These are phyloP conservation scores for Tiliqua scincoides DNA, from an alignment of 2,113 vertebrate species.

Conservation along the genomic window DNA sequence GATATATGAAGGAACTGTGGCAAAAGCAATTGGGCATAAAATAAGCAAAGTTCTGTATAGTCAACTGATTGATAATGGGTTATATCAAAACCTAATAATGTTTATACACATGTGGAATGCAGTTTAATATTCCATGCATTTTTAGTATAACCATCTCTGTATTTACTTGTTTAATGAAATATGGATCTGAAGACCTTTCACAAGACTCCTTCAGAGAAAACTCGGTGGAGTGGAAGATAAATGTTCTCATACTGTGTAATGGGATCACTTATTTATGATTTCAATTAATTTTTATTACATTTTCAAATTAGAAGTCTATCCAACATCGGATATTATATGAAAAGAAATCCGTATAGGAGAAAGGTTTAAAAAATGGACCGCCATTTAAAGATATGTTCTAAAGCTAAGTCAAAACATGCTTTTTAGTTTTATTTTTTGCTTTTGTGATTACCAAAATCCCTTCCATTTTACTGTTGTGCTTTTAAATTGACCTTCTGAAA, in stretches of 20 bases:
- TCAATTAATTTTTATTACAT: conserved; percentile 47
- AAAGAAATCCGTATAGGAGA: neutral
- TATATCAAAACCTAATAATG: conserved; percentile 4
- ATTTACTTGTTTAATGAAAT: conserved; percentile 39
- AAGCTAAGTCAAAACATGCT: neutral
- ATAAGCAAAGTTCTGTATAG: neutral
- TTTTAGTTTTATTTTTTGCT: neutral
- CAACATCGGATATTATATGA: neutral
- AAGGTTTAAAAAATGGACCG: neutral
- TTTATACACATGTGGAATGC: conserved; percentile 7
- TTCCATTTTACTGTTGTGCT: neutral
- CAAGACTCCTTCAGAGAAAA: conserved; percentile 16
- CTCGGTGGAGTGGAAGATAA: neutral
- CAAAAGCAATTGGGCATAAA: conserved; percentile 15
- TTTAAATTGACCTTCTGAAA: neutral
- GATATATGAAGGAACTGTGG: neutral
- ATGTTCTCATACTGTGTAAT: conserved; percentile 23
- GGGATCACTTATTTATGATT: conserved; percentile 42
- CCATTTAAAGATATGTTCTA: conserved; percentile 2
- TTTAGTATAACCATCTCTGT: conserved; percentile 5
- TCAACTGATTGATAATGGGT: neutral
- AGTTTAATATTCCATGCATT: neutral
- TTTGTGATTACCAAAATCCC: neutral
- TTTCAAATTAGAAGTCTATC: conserved; percentile 48
- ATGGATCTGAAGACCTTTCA: neutral